Base-by-base conservation (phyloP, 2,888 invertebrate species). In the Aleiodes leptofemur region DNA sequence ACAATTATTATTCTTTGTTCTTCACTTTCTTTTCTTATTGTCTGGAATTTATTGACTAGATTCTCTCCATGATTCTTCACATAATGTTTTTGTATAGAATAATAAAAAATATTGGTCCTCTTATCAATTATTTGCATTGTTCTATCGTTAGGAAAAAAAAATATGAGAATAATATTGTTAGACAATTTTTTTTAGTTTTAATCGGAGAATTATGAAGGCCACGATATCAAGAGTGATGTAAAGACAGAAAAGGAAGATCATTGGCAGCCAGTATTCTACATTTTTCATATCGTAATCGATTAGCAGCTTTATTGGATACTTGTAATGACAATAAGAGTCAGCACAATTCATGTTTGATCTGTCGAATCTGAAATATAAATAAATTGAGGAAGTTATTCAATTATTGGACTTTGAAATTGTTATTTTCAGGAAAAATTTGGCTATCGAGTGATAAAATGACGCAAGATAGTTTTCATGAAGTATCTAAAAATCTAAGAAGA, bases 341-440 rank as follows among this genome's bases (percentile, higher is more conserved):
- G 93, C 92, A 86, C 98, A 98, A 1, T 92, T 91, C 76, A 98
- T 90, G 79, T 94, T 94, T 0, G 91, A 92, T 0, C 98, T 91
- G 81, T 94, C 92, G 88, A 95, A 95, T 7, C 97, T 88, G 77
- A 31, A 78, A 34, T 6, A 34, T 4, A 81, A 56, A 13, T 43
- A 43, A 43, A 43, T 43, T 43, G 7, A 43, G 4, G 7, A 43
- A 43, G 9, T 43, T 43, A 43, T 43, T 43, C 0, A 43, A 43
- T 43, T 43, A 7, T 43, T 8, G 9, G 7, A 43, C 7, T 43
- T 43, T 3, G 43, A 8, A 43, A 43, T 43, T 8, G 8, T 43
- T 43, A 43, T 43, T 11, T 43, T 9, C 8, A 9, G 9, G 43
- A 43, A 43, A 43, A 43, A 43, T 43, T 43, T 8, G 11, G 43